Conservation (phyloP, 2,113 vertebrate genomes). For the Parus major region DNA sequence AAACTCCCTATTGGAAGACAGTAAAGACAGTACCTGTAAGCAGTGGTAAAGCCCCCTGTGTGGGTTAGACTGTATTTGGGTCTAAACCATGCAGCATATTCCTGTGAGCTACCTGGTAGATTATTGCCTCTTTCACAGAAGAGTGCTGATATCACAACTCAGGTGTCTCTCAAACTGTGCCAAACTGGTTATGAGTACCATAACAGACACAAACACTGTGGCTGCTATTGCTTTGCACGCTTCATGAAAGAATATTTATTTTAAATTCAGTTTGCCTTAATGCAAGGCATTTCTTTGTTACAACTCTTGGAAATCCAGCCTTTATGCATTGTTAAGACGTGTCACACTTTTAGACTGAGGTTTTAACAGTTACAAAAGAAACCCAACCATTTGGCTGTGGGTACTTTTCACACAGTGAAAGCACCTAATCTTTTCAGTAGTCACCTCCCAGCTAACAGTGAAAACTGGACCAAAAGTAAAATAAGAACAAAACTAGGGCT, state of each 20-base stretch:
- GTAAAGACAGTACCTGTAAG: background rate
- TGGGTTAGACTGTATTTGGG: background rate
- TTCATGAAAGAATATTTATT: background rate
- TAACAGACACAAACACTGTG: background rate
- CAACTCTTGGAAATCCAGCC: background rate
- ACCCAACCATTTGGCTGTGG: background rate
- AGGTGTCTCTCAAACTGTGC: background rate
- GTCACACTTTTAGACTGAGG: background rate
- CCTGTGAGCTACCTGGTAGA: background rate
- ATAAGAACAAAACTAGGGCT: background rate
- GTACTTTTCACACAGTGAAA: background rate
- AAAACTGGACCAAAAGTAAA: background rate
- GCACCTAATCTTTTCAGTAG: background rate
- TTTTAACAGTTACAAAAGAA: background rate
- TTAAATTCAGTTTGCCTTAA: background rate
- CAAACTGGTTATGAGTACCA: background rate
- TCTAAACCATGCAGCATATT: background rate
- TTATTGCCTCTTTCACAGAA: background rate
- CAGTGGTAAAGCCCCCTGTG: background rate
- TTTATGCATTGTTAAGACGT: rapidly evolving
- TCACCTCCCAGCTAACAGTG: background rate
- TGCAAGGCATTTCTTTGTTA: background rate
- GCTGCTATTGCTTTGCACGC: background rate
- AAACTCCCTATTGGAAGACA: background rate
- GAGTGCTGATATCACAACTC: background rate